A percentile compares a stretch with the other conserved stretches of the same genome.
phyloP scores from a whole-genome alignment of 1,140 invertebrate species.

The Cydia strobilella region DNA sequence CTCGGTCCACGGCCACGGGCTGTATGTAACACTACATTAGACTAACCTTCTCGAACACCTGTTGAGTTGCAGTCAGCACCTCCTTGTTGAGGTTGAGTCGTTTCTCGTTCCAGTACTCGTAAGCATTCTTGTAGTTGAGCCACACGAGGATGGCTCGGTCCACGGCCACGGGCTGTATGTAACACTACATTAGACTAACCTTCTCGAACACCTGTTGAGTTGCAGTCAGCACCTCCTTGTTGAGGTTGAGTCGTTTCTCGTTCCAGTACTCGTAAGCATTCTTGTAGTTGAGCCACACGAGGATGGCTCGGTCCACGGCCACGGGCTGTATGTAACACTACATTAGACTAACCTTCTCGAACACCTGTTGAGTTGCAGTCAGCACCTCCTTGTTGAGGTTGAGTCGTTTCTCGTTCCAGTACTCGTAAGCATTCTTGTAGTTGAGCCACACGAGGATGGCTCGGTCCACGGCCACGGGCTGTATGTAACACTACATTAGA shows the following conservation, averaged over 20 bases:
- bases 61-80: conserved; percentile 90
- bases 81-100: conserved; percentile 92
- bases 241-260: conserved; percentile 92
- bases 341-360: conserved; percentile 68
- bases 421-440: no score
- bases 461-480: no score
- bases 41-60: conserved; percentile 82
- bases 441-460: no score
- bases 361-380: conserved; percentile 89
- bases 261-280: no score
- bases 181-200: conserved; percentile 64
- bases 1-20: conserved; percentile 97
- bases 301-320: no score
- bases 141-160: conserved; percentile 98
- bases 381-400: conserved; percentile 93
- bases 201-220: conserved; percentile 87
- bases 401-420: conserved; percentile 92
- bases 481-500: background rate
- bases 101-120: conserved; percentile 99
- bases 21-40: conserved; percentile 86
- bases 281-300: no score
- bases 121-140: conserved; percentile 99
- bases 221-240: conserved; percentile 91
- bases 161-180: conserved; percentile 96
- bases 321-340: no score